These are phyloP conservation scores for Drosophila truncata DNA, from an alignment of 1,140 invertebrate genomes.

Conservation along the genomic window DNA sequence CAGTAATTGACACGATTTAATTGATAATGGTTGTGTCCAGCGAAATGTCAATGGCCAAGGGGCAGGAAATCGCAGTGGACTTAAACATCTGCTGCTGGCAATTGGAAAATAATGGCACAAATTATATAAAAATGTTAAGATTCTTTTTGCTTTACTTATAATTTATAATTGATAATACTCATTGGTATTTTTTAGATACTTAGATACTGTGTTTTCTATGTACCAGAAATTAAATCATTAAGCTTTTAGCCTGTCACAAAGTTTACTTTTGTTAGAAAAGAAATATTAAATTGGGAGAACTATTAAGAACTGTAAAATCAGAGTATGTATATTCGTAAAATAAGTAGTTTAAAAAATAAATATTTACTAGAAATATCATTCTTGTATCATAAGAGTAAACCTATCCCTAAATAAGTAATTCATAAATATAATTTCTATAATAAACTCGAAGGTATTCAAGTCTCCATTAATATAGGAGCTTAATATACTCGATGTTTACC, in stretches of 20 bases:
- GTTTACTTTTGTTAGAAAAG: not conserved
- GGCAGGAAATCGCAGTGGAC: constrained; percentile 6
- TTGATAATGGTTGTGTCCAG: constrained; percentile 36
- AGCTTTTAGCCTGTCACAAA: too few relatives aligned
- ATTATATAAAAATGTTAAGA: not conserved
- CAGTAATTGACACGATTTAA: constrained; percentile 46
- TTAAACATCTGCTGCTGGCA: not conserved
- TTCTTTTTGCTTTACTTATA: not conserved
- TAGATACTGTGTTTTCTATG: not conserved
- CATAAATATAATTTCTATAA: not conserved
- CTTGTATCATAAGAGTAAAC: too few relatives aligned
- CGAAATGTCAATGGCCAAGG: constrained; percentile 25
- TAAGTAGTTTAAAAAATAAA: too few relatives aligned
- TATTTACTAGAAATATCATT: too few relatives aligned
- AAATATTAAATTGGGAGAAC: not conserved
- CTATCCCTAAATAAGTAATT: too few relatives aligned
- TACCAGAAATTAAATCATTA: not conserved
- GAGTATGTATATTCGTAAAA: too few relatives aligned
- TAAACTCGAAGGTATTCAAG: not conserved
- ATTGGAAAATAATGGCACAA: not conserved
- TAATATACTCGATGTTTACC: not conserved
- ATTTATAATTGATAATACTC: too few relatives aligned
- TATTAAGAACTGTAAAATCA: too few relatives aligned
- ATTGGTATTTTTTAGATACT: not conserved
- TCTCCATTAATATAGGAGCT: not conserved